Base-by-base conservation (phyloP, 92 coral and sea anemone species). In the Plumapathes pennacea region DNA sequence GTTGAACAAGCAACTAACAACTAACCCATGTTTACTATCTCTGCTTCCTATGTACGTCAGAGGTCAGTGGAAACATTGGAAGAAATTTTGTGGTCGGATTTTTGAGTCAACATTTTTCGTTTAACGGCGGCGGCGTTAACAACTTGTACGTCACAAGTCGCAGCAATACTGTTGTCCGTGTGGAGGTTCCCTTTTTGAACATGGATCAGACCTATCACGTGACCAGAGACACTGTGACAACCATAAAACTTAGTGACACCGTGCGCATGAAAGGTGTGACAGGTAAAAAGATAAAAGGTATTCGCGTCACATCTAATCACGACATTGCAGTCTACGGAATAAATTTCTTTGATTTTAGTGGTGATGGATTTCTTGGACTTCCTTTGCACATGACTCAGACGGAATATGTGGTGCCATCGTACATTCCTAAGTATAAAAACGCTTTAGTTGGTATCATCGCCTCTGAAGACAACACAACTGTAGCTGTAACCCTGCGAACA, bases 301-400 rank as follows among this genome's bases (percentile, higher is more conserved):
- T 91, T 43, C 60, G 76, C 15, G 68, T 91, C 32, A 69, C 64
- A 0, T 72, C 96, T 0, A 66, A 80, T 55, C 45, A 79, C 17
- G 80, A 87, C 13, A 31, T 92, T 0, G 77, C 88, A 1, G 85
- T 92, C 31, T 75, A 80, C 29, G 98, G 92, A 3, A 22, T 80
- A 46, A 48, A 55, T 54, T 22, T 58, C 32, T 21, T 54, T 54
- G 34, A 42, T 4, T 43, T 73, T 12, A 48, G 76, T 0, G 74
- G 89, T 20, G 98, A 88, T 39, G 96, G 86, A 0, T 92, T 65
- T 39, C 89, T 92, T 8, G 98, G 88, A 8, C 24, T 91, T 11
- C 97, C 97, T 5, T 53, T 85, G 41, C 60, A 64, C 4, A 17
- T 54, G 29, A 54, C 80, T 0, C 83, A 83, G 4, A 80, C 46